Percentiles rank a stretch among this genome's conserved stretches.
These are phyloP conservation scores for Thymelicus sylvestris DNA, from an alignment of 2,888 invertebrate species.

Conservation along the genomic window DNA sequence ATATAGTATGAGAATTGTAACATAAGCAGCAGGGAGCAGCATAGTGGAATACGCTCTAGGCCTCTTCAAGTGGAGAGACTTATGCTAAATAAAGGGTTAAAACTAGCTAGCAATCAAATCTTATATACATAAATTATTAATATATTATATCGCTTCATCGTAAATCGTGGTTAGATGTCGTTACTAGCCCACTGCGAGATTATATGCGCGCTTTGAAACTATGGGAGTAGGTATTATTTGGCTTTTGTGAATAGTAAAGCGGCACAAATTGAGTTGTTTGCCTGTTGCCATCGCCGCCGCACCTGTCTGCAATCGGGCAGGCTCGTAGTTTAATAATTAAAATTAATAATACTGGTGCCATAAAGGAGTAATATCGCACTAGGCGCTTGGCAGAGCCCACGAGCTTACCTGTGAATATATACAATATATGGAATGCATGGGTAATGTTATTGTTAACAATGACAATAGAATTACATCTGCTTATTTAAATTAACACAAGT, in stretches of 20 bases:
- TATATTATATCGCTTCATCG: constrained; percentile 7
- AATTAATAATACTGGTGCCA: constrained; percentile 35
- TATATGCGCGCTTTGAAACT: constrained; percentile 51
- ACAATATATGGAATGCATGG: constrained; percentile 1
- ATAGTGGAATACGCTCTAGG: too few relatives aligned
- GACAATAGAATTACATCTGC: not conserved
- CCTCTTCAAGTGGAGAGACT: too few relatives aligned
- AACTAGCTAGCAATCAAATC: not conserved
- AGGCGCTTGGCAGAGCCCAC: constrained; percentile 6
- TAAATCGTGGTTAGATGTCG: constrained; percentile 5
- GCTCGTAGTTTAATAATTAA: constrained; percentile 36
- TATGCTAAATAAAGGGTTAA: too few relatives aligned
- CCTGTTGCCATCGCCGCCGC: constrained; percentile 45
- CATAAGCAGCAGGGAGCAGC: not conserved
- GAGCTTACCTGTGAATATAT: not conserved
- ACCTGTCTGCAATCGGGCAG: constrained; percentile 31
- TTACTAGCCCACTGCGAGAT: constrained; percentile 46
- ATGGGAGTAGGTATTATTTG: constrained; percentile 49
- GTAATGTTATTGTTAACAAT: not conserved
- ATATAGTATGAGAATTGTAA: too few relatives aligned
- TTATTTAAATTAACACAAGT: not conserved
- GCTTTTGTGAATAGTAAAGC: constrained; percentile 59
- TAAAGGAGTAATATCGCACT: constrained; percentile 35
- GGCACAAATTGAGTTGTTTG: constrained; percentile 58
- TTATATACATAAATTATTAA: not conserved